phyloP scores from a whole-genome alignment of 1,140 invertebrate species.

The Polyergus mexicanus region DNA sequence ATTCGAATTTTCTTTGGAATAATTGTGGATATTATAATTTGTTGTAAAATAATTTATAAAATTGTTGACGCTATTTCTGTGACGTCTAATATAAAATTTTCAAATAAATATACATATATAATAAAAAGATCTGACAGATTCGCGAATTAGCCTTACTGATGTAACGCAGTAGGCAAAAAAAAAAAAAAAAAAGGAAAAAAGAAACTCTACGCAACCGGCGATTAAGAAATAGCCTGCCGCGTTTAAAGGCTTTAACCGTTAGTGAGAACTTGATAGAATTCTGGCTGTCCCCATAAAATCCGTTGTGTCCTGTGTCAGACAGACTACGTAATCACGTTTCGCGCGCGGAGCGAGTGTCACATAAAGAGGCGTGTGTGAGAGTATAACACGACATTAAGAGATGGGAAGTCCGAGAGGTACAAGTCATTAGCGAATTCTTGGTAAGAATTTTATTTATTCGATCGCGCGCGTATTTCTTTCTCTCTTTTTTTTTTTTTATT shows the following conservation, averaged over 20 bases:
- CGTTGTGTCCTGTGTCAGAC: constrained; percentile 21
- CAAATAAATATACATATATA: neutral
- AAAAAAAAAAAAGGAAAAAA: neutral
- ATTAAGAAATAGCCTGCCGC: constrained; percentile 33
- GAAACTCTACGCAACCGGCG: neutral
- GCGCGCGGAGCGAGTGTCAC: constrained; percentile 38
- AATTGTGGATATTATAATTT: neutral
- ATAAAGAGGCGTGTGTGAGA: constrained; percentile 40
- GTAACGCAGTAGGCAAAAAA: neutral
- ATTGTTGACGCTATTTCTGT: neutral
- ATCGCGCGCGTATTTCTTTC: constrained; percentile 39
- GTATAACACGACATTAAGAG: constrained; percentile 69
- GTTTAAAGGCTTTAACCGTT: constrained; percentile 6
- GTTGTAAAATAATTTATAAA: neutral
- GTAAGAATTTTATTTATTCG: constrained; percentile 83
- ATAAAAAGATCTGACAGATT: neutral
- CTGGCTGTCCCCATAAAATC: constrained; percentile 33
- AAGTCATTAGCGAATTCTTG: constrained; percentile 80
- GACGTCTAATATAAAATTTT: neutral
- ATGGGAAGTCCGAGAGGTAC: constrained; percentile 64
- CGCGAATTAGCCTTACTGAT: constrained; percentile 24
- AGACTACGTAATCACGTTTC: constrained; percentile 31
- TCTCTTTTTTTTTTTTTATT: neutral
- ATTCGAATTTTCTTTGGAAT: neutral
- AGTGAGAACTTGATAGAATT: constrained; percentile 19